Evolutionary conservation across 2,888 invertebrate species (phyloP), one percentile per base, ranked within the genome.

Genomic region (Brenthis ino): DNA sequence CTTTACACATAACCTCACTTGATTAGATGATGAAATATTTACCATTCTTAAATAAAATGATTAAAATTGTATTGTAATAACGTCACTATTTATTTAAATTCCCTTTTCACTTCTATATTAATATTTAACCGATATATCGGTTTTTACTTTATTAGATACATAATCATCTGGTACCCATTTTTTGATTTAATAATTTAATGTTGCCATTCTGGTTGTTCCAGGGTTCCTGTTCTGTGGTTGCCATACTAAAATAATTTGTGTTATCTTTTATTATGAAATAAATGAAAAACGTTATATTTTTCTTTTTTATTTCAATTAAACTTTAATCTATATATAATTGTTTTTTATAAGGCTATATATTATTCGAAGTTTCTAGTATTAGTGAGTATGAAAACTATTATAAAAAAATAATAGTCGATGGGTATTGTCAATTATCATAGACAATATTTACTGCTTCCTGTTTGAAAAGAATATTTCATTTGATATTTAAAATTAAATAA

Each of bases 1-100:
- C 54, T 24, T 63, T 24, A 43, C 50, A 82, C 81, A 82, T 87
- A 87, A 88, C 86, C 85, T 90, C 81, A 84, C 37, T 50, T 48
- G 20, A 60, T 20, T 24, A 71, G 58, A 24, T 66, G 64, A 53
- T 57, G 64, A 33, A 48, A 65, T 63, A 71, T 68, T 74, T 68
- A 74, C 70, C 70, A 76, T 70, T 69, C 63, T 72, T 70, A 57
- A 28, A 77, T 76, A 80, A 72, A 74, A 58, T 14, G 61, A 58
- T 16, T 77, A 76, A 60, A 28, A 63, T 61, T 64, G 28, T 58
- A 65, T 56, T 20, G 37, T 66, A 16, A 54, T 12, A 28, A 24
- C 43, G 56, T 54, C 56, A 66, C 68, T 69, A 43, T 76, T 74
- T 73, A 20, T 76, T 74, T 68, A 68, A 74, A 64, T 67, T 60